Evolutionary conservation across 2,797 vertebrate genomes (phyloP).

Genomic region (Peromyscus attwateri): DNA sequence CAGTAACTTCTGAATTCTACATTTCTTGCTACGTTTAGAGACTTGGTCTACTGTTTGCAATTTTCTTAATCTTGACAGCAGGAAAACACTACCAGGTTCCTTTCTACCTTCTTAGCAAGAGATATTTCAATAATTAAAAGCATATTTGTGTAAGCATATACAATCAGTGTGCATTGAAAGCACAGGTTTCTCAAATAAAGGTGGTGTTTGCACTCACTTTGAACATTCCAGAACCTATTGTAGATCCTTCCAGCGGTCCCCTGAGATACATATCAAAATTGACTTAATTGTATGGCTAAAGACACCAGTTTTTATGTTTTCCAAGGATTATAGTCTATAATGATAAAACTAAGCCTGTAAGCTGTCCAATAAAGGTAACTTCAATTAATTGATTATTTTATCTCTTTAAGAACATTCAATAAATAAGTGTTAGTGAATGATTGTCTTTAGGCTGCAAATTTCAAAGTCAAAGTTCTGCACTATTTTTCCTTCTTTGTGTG

Average conservation of each 20-base stretch:
- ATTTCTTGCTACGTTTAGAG: neutral
- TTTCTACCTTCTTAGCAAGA: neutral
- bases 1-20: neutral
- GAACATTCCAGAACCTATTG: neutral
- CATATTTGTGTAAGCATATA: neutral
- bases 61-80: neutral
- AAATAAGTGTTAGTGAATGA: neutral
- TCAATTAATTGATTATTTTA: neutral
- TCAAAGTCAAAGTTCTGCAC: neutral
- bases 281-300: neutral
- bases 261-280: neutral
- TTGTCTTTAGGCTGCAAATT: neutral
- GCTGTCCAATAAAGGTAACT: neutral
- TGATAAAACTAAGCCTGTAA: neutral
- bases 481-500: neutral
- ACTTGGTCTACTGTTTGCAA: neutral
- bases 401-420: neutral
- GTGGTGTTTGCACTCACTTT: neutral
- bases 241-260: neutral
- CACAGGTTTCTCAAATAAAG: constrained; percentile 7
- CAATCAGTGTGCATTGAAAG: neutral
- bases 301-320: neutral
- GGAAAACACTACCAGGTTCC: neutral
- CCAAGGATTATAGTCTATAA: neutral
- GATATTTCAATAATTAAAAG: neutral